phyloP scores from a whole-genome alignment of 2,888 invertebrate genomes.

The Ochropleura leucogaster region DNA sequence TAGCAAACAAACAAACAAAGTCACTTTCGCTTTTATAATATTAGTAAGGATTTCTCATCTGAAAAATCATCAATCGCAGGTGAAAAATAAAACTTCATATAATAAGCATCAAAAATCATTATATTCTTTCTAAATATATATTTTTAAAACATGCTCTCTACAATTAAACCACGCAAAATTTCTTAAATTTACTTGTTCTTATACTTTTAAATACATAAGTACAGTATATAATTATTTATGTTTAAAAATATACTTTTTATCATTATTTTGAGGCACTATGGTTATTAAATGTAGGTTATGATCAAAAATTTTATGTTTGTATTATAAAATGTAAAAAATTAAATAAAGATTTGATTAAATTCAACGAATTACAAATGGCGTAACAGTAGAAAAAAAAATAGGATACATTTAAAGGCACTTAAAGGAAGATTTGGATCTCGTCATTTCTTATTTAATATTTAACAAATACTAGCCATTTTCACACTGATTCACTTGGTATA shows the following conservation, averaged over 20 bases:
- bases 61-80: too few relatives aligned
- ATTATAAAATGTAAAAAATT: too few relatives aligned
- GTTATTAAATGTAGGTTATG: slow-evolving; percentile 9
- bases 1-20: too few relatives aligned
- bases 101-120: slow-evolving; percentile 33
- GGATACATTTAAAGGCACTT: slow-evolving; percentile 33
- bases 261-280: slow-evolving; percentile 39
- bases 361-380: too few relatives aligned
- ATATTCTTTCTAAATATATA: slow-evolving; percentile 41
- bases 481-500: neutral
- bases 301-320: neutral
- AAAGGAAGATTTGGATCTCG: slow-evolving; percentile 8
- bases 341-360: neutral
- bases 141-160: slow-evolving; percentile 38
- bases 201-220: slow-evolving; percentile 23
- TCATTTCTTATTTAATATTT: slow-evolving; percentile 6
- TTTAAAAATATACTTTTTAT: slow-evolving; percentile 36
- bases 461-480: slow-evolving; percentile 9
- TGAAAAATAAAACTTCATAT: slow-evolving; percentile 23
- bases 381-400: too few relatives aligned
- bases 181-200: slow-evolving; percentile 24
- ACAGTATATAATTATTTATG: slow-evolving; percentile 24
- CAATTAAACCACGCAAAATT: slow-evolving; percentile 20
- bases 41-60: too few relatives aligned
- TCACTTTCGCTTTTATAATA: too few relatives aligned